Percentiles rank a stretch among this genome's conserved stretches.
These are phyloP conservation scores for Cordylochernes scorpioides DNA, from an alignment of 2,888 invertebrate species.

Conservation along the genomic window DNA sequence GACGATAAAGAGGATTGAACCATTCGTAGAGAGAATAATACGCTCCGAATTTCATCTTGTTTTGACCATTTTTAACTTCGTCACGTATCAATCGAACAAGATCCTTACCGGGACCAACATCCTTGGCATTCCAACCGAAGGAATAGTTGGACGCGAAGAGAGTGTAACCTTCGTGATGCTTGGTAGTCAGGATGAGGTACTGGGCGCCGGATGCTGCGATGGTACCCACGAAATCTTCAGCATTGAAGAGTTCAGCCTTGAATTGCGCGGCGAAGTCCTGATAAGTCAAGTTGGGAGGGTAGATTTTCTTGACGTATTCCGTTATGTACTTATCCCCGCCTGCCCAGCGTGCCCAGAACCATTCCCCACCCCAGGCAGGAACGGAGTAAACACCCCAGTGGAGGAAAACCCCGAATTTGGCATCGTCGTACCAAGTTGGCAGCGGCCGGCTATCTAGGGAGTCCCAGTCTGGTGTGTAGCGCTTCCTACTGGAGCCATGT, in stretches of 20 bases:
- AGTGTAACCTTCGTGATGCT: conserved; percentile 26
- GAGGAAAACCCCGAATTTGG: conserved; percentile 16
- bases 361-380: conserved; percentile 14
- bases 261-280: conserved; percentile 26
- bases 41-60: conserved; percentile 18
- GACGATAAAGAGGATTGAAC: conserved; percentile 23
- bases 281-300: conserved; percentile 25
- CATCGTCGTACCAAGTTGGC: conserved; percentile 15
- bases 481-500: too few species aligned
- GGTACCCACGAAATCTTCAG: conserved; percentile 24
- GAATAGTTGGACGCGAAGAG: conserved; percentile 24
- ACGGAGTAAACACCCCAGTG: conserved; percentile 17
- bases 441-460: conserved; percentile 16
- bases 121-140: conserved; percentile 25
- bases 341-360: conserved; percentile 15
- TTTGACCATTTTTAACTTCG: background rate
- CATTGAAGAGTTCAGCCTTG: conserved; percentile 25
- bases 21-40: conserved; percentile 25
- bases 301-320: conserved; percentile 23
- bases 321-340: conserved; percentile 16
- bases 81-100: conserved; percentile 19
- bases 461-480: conserved; percentile 12
- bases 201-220: conserved; percentile 26
- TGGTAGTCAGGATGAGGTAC: conserved; percentile 25
- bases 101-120: conserved; percentile 24